These are phyloP conservation scores for Malthinus seriepunctatus DNA, from an alignment of 2,888 invertebrate species.

Conservation along the genomic window DNA sequence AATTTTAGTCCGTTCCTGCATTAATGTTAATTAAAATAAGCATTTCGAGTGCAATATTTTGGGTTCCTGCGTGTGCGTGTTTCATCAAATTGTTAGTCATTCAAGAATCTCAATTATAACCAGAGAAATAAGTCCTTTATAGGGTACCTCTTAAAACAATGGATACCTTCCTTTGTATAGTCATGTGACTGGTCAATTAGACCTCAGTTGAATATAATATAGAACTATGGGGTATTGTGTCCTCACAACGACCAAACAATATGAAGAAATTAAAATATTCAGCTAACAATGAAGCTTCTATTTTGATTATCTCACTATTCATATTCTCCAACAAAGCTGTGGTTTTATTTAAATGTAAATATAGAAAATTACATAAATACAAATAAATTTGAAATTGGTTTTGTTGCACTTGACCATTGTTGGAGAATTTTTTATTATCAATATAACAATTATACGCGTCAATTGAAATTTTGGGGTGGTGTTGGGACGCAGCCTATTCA, in stretches of 20 bases:
- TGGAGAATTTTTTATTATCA: too few relatives aligned
- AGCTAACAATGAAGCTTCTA: conserved; percentile 27
- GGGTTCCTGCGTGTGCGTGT: too few relatives aligned
- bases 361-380: conserved; percentile 23
- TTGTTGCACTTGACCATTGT: background rate
- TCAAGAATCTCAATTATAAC: background rate
- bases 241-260: conserved; percentile 26
- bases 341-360: conserved; percentile 29
- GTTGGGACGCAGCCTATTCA: too few relatives aligned
- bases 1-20: too few relatives aligned
- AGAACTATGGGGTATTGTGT: conserved; percentile 19
- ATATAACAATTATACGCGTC: too few relatives aligned
- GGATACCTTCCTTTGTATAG: conserved; percentile 27
- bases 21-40: too few relatives aligned
- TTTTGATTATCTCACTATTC: conserved; percentile 30
- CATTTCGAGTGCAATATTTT: too few relatives aligned
- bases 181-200: conserved; percentile 29
- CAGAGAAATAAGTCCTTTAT: conserved; percentile 12
- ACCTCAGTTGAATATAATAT: conserved; percentile 22
- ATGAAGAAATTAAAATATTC: conserved; percentile 31
- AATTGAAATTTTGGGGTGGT: too few relatives aligned
- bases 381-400: conserved; percentile 3
- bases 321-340: conserved; percentile 14
- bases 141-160: conserved; percentile 28
- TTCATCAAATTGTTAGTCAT: too few relatives aligned